Evolutionary conservation across 2,888 invertebrate genomes (phyloP), one percentile per base, ranked within the genome.

Genomic region (Eledone cirrhosa): DNA sequence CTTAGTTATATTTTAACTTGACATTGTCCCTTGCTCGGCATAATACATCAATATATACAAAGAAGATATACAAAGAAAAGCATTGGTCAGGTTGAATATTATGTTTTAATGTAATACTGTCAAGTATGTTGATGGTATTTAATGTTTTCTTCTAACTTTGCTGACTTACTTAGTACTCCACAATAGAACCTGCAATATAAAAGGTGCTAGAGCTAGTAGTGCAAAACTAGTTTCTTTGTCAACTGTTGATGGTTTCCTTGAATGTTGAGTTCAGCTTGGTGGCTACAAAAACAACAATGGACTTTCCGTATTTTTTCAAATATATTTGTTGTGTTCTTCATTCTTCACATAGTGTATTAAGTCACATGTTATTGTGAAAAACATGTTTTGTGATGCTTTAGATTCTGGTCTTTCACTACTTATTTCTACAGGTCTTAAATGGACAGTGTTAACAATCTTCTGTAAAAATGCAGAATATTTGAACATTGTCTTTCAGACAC

Each of bases 361-460:
- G 72, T 41, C 72, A 41, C 31, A 41, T 72, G 72, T 72, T 41
- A 72, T 72, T 72, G 72, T 72, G 41, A 72, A 41, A 41, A 72
- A 22, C 72, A 72, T 72, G 72, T 72, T n/a, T 72, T 72, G 72
- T 72, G 33, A 41, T 41, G 29, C 72, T 27, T 19, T 72, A 72
- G 72, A 41, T 72, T 72, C 41, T 41, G 41, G 72, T 72, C 33
- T 72, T 72, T 72, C 72, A 33, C 72, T 72, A 41, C 72, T 72
- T 63, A n/a, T 31, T 69, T 69, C 69, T 69, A 22, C 69, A 72
- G 22, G 4, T 72, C 41, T 14, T 72, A 41, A 41, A 29, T 72
- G 72, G n/a, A 72, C 72, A 72, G 72, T 72, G 41, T 72, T 41
- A 33, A 31, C 31, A 31, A 41, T 33, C n/a, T 1, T 69, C 69